Conservation (phyloP, 2,888 invertebrate genomes). For the Parthenolecanium corni region DNA sequence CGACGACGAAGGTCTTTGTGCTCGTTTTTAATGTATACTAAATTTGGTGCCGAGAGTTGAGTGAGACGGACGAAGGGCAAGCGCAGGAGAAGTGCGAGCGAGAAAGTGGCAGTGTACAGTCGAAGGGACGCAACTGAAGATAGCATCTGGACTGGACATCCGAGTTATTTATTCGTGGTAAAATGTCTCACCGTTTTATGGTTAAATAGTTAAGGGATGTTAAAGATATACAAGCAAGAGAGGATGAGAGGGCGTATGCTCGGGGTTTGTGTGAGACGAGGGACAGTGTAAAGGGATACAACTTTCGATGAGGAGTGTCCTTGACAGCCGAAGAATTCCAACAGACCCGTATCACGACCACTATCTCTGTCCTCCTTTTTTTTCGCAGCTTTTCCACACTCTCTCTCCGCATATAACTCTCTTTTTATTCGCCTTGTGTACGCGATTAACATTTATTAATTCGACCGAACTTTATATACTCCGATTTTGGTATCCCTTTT, state of each 20-base stretch:
- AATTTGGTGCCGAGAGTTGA: too few relatives aligned
- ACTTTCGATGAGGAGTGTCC: constrained; percentile 24
- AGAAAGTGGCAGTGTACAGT: neutral
- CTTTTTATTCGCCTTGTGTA: neutral
- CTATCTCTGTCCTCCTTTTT: neutral
- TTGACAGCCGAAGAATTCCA: constrained; percentile 25
- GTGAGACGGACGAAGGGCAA: neutral
- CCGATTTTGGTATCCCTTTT: constrained; percentile 3
- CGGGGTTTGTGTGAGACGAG: too few relatives aligned
- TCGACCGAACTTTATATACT: constrained; percentile 14
- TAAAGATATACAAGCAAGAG: neutral
- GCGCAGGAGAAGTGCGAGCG: neutral
- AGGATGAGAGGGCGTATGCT: neutral
- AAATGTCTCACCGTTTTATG: constrained; percentile 20
- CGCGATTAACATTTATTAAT: constrained; percentile 27
- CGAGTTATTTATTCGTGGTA: constrained; percentile 27
- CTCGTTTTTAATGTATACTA: too few relatives aligned
- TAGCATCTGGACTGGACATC: constrained; percentile 26
- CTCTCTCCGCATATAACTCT: neutral
- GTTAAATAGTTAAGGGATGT: constrained; percentile 11
- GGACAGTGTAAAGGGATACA: neutral
- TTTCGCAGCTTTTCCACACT: neutral
- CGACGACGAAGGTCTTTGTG: neutral
- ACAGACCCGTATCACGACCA: constrained; percentile 18
- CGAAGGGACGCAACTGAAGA: neutral